phyloP scores from a whole-genome alignment of 1,140 invertebrate genomes.

The Ruditapes philippinarum region DNA sequence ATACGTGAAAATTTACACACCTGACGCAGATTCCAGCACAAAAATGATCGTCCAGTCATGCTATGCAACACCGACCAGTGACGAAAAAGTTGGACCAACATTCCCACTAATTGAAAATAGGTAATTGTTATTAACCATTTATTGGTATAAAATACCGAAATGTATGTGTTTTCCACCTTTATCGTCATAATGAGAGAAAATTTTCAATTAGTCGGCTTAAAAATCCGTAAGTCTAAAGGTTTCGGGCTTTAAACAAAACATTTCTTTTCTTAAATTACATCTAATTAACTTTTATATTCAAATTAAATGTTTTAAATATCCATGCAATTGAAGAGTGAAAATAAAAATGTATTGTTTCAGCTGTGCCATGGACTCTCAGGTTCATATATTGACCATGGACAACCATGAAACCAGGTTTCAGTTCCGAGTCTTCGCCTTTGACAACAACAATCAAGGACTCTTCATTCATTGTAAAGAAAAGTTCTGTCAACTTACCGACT shows the following conservation, averaged over 20 bases:
- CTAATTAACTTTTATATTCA: too few species aligned
- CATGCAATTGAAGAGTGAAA: too few species aligned
- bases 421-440: not conserved
- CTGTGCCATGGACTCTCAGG: not conserved
- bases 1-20: not conserved
- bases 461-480: conserved; percentile 24
- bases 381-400: not conserved
- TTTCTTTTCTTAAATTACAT: too few species aligned
- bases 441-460: not conserved
- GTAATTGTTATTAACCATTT: not conserved
- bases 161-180: too few species aligned
- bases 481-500: not conserved
- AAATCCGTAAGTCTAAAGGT: too few species aligned
- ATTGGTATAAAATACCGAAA: too few species aligned
- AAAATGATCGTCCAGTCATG: conserved; percentile 32
- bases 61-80: not conserved
- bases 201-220: too few species aligned
- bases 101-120: conserved; percentile 7
- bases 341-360: conserved; percentile 1
- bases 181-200: too few species aligned
- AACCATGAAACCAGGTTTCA: conserved; percentile 13
- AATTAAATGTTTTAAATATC: too few species aligned
- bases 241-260: too few species aligned
- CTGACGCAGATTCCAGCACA: not conserved
- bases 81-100: not conserved